Percentiles rank a stretch among this genome's conserved stretches.
phyloP scores from a whole-genome alignment of 2,113 vertebrate genomes.

The Serinus canaria region DNA sequence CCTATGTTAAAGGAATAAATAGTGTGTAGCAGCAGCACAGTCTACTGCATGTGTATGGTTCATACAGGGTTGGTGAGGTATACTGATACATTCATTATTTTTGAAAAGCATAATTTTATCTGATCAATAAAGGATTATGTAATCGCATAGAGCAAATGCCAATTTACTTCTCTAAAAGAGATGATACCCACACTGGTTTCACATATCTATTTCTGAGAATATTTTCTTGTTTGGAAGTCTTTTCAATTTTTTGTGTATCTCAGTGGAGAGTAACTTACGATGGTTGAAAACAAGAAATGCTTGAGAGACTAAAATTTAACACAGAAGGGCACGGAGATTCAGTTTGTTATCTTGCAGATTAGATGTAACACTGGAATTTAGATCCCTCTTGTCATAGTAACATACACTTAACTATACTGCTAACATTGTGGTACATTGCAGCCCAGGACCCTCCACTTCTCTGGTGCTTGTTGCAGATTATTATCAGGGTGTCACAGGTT shows the following conservation, averaged over 20 bases:
- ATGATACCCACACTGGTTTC: background rate
- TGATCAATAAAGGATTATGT: background rate
- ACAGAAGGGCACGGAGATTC: background rate
- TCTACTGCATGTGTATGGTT: background rate
- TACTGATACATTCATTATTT: background rate
- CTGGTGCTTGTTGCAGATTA: background rate
- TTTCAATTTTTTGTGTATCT: background rate
- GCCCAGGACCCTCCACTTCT: background rate
- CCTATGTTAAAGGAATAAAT: background rate
- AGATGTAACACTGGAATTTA: background rate
- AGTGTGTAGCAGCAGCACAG: background rate
- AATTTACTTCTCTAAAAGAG: background rate
- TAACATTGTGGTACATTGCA: background rate
- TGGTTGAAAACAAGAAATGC: background rate
- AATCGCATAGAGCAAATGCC: background rate
- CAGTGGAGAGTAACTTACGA: background rate
- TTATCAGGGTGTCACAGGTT: background rate
- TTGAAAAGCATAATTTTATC: background rate
- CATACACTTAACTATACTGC: background rate
- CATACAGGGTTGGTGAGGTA: background rate
- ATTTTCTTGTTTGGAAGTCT: background rate
- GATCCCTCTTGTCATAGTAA: background rate
- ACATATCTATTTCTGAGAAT: background rate
- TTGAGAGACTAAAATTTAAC: background rate
- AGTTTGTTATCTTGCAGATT: background rate